Evolutionary conservation across 2,888 invertebrate species (phyloP).

Genomic region (Lysandra bellargus): DNA sequence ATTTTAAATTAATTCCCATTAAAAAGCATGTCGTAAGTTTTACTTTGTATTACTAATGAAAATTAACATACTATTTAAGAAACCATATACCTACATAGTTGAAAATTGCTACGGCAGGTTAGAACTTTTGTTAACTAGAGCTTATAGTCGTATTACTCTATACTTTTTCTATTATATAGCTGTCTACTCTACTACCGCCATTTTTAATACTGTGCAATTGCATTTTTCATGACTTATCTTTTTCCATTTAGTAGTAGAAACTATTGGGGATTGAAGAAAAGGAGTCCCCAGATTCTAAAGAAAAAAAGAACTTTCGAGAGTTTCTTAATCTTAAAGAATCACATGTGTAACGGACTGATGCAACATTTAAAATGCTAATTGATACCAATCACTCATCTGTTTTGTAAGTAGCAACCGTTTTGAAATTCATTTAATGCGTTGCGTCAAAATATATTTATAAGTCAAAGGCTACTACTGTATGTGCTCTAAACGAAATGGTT

Average conservation of each 20-base stretch:
- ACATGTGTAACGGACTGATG: neutral
- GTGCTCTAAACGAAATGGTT: too few relatives aligned
- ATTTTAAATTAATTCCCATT: neutral
- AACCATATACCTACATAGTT: neutral
- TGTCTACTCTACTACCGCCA: too few relatives aligned
- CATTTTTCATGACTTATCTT: too few relatives aligned
- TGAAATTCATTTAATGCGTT: constrained; percentile 21
- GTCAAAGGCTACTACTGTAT: neutral
- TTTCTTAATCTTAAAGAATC: neutral
- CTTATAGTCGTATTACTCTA: too few relatives aligned
- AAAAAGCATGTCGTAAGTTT: neutral
- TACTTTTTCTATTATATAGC: too few relatives aligned
- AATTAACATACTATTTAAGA: neutral
- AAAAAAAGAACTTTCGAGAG: neutral
- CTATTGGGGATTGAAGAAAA: too few relatives aligned
- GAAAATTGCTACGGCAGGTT: too few relatives aligned
- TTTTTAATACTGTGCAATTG: too few relatives aligned
- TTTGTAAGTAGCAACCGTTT: constrained; percentile 23
- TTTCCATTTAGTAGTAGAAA: too few relatives aligned
- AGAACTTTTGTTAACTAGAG: too few relatives aligned
- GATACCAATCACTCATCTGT: neutral
- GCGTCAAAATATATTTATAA: neutral
- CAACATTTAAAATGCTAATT: constrained; percentile 8
- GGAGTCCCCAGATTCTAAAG: neutral
- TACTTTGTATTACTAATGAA: neutral